Conservation (phyloP, 2,797 vertebrate species). For the Taeniopygia guttata region DNA sequence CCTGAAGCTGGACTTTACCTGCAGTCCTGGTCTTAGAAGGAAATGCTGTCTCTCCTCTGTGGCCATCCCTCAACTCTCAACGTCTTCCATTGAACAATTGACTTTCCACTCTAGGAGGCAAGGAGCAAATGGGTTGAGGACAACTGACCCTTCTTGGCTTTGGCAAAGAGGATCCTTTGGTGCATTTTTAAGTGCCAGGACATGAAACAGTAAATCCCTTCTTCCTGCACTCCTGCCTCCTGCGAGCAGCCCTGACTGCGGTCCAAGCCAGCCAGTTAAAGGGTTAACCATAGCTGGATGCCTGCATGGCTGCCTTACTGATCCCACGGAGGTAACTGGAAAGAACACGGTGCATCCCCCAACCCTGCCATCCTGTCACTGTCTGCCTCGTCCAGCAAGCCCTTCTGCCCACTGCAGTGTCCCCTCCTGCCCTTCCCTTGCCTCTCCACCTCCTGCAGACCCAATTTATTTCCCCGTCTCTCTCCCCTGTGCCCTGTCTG, state of each 20-base stretch:
- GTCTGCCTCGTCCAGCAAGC: neutral
- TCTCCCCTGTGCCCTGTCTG: neutral
- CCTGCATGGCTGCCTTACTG: constrained; percentile 77
- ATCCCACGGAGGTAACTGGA: constrained; percentile 76
- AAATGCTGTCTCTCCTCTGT: constrained; percentile 25
- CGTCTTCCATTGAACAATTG: neutral
- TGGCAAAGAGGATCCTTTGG: constrained; percentile 60
- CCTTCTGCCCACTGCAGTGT: neutral
- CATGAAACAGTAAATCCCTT: constrained; percentile 51
- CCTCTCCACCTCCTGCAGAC: neutral
- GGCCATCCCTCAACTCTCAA: neutral
- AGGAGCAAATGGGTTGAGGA: constrained; percentile 56
- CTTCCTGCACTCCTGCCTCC: constrained; percentile 49
- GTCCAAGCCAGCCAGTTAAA: constrained; percentile 59
- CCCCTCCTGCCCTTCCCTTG: neutral
- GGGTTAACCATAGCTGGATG: constrained; percentile 66
- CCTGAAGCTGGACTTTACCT: constrained; percentile 17
- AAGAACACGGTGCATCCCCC: constrained; percentile 19
- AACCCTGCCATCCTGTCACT: neutral
- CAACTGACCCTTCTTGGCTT: constrained; percentile 8
- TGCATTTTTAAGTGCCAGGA: constrained; percentile 67
- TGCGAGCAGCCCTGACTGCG: constrained; percentile 28
- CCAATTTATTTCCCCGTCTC: neutral
- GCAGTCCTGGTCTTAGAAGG: neutral
- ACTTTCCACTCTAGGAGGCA: neutral